phyloP scores from a whole-genome alignment of 2,888 invertebrate genomes.

The Allolobophora icterica region DNA sequence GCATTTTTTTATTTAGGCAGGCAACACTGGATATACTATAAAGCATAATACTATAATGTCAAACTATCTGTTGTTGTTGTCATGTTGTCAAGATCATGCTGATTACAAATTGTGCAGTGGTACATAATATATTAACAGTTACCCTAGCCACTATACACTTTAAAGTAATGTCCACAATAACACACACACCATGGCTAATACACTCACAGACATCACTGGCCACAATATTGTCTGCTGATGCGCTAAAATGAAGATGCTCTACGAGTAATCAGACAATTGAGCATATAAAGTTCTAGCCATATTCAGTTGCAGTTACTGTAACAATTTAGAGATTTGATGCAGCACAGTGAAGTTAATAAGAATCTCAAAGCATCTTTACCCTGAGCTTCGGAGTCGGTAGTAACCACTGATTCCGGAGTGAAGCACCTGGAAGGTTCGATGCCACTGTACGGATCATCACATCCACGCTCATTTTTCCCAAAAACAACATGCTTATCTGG shows the following conservation, averaged over 20 bases:
- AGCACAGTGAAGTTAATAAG: background rate
- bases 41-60: no score
- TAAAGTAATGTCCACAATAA: no score
- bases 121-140: no score
- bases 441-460: background rate
- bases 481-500: background rate
- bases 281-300: background rate
- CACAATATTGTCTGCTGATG: background rate
- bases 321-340: background rate
- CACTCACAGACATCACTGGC: background rate
- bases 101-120: no score
- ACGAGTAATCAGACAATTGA: background rate
- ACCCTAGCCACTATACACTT: no score
- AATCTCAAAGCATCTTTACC: background rate
- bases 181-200: no score
- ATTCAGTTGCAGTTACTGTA: background rate
- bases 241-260: background rate
- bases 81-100: no score
- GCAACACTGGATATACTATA: no score
- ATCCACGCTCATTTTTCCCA: background rate
- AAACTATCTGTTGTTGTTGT: no score
- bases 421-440: conserved; percentile 5
- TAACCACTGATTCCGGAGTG: background rate
- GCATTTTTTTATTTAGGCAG: no score
- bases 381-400: background rate